phyloP scores from a whole-genome alignment of 2,888 invertebrate genomes.

The Drosophila parthenogenetica region DNA sequence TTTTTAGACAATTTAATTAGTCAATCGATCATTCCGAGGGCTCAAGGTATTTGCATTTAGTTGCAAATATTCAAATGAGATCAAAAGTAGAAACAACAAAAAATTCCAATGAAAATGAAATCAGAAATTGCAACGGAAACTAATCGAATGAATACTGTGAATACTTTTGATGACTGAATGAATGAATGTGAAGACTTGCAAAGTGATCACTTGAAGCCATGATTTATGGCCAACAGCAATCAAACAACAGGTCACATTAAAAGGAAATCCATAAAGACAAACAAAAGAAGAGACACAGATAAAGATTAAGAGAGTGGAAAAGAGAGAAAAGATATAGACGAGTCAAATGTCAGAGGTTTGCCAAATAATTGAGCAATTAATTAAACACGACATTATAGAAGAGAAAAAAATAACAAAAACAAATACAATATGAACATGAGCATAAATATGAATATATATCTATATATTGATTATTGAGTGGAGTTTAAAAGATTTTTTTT shows the following conservation, averaged over 20 bases:
- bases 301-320: slow-evolving; percentile 9
- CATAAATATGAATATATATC: slow-evolving; percentile 34
- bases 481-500: slow-evolving; percentile 7
- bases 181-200: slow-evolving; percentile 49
- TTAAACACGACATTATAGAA: slow-evolving; percentile 67
- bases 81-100: slow-evolving; percentile 7
- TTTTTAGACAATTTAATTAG: slow-evolving; percentile 15
- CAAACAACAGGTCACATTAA: slow-evolving; percentile 66
- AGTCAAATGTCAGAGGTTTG: slow-evolving; percentile 79
- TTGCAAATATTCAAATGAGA: slow-evolving; percentile 30
- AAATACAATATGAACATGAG: slow-evolving; percentile 32
- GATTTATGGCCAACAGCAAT: slow-evolving; percentile 63
- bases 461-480: slow-evolving; percentile 39
- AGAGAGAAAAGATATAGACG: slow-evolving; percentile 27
- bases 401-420: slow-evolving; percentile 33
- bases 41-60: slow-evolving; percentile 41
- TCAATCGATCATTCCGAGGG: slow-evolving; percentile 44
- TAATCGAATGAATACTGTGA: slow-evolving; percentile 16
- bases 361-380: slow-evolving; percentile 80
- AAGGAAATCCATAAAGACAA: slow-evolving; percentile 56
- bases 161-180: slow-evolving; percentile 7
- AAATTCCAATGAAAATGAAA: slow-evolving; percentile 10
- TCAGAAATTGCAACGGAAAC: slow-evolving; percentile 49
- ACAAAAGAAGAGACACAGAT: slow-evolving; percentile 8
- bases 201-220: slow-evolving; percentile 60